phyloP scores from a whole-genome alignment of 2,797 vertebrate genomes.

The Crenuchus spilurus region DNA sequence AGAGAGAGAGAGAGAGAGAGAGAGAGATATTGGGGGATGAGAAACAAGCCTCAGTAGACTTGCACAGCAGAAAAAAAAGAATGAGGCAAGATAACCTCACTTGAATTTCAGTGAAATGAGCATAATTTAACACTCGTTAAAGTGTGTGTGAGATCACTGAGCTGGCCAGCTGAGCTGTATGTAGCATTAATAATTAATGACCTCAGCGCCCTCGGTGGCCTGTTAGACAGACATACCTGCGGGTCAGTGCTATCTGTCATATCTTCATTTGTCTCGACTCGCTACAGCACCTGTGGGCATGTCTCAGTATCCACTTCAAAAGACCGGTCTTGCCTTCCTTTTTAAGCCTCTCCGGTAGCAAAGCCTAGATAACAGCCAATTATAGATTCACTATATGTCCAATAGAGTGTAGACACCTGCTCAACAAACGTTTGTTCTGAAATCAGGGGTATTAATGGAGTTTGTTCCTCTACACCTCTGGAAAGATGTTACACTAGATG shows the following conservation, averaged over 20 bases:
- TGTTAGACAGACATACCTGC: slow-evolving; percentile 62
- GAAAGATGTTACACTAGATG: slow-evolving; percentile 6
- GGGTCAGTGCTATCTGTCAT: slow-evolving; percentile 61
- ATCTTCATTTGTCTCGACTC: slow-evolving; percentile 47
- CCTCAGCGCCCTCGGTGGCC: slow-evolving; percentile 50
- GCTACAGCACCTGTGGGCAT: slow-evolving; percentile 53
- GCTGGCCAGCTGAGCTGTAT: slow-evolving; percentile 53
- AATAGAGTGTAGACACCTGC: not conserved
- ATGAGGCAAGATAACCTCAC: not conserved
- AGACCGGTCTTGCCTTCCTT: not conserved
- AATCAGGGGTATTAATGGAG: not conserved
- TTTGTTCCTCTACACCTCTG: not conserved
- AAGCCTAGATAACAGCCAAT: not conserved
- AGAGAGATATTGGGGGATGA: slow-evolving; percentile 6
- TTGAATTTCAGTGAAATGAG: slow-evolving; percentile 12
- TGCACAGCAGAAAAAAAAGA: not conserved
- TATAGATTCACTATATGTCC: not conserved
- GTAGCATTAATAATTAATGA: slow-evolving; percentile 69
- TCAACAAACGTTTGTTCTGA: no score
- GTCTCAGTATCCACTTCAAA: slow-evolving; percentile 38
- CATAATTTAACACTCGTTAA: slow-evolving; percentile 60
- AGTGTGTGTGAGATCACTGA: slow-evolving; percentile 52
- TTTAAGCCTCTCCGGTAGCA: not conserved
- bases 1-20: not conserved
- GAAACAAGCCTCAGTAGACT: not conserved